A percentile compares a stretch with the other conserved stretches of the same genome.
Evolutionary conservation across 2,888 invertebrate genomes (phyloP).

Genomic region (Epistrophe eligans): DNA sequence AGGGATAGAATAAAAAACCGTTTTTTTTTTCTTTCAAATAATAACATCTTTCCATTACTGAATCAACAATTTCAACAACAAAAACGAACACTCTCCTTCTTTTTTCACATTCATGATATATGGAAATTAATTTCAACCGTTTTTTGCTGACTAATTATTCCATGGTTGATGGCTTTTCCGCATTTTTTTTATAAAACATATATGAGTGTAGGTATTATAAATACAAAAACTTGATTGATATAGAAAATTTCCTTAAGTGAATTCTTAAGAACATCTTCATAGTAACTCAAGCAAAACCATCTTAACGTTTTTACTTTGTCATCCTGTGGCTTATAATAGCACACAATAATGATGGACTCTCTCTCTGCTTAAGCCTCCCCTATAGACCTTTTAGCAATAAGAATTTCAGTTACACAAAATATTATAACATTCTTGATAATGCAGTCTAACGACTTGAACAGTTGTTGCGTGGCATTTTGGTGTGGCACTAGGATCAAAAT

Average conservation of each 20-base stretch:
- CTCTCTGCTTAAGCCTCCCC: slow-evolving; percentile 10
- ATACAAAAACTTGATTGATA: slow-evolving; percentile 20
- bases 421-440: slow-evolving; percentile 19
- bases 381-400: background rate
- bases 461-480: slow-evolving; percentile 70
- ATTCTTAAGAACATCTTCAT: background rate
- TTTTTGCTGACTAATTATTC: slow-evolving; percentile 24
- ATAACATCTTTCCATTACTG: background rate
- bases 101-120: slow-evolving; percentile 8
- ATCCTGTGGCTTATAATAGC: slow-evolving; percentile 47
- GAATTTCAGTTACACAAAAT: slow-evolving; percentile 49
- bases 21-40: too few relatives aligned
- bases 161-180: background rate
- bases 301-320: slow-evolving; percentile 65
- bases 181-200: background rate
- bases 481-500: slow-evolving; percentile 55
- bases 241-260: slow-evolving; percentile 8
- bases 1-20: too few relatives aligned
- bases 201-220: slow-evolving; percentile 6
- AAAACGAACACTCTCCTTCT: background rate
- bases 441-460: slow-evolving; percentile 66
- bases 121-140: slow-evolving; percentile 21
- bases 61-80: background rate
- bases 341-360: slow-evolving; percentile 28
- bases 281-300: slow-evolving; percentile 63